Percentiles rank a stretch among this genome's conserved stretches.
Conservation (phyloP, 2,888 invertebrate species). For the Drosophila subquinaria region DNA sequence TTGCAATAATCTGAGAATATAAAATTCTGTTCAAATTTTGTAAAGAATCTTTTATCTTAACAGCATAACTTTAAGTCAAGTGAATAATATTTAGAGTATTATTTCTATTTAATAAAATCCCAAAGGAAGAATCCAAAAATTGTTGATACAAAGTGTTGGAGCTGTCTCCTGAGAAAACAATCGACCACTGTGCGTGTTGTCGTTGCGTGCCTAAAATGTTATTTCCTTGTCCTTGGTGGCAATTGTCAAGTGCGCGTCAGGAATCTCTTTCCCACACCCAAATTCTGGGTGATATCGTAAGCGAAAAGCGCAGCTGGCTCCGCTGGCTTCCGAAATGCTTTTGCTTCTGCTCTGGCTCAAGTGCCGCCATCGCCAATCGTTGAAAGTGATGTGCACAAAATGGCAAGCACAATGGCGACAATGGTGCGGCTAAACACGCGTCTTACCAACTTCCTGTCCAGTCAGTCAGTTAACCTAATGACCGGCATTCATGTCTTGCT, state of each 20-base stretch:
- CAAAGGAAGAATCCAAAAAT: not conserved
- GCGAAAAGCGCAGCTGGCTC: conserved; percentile 73
- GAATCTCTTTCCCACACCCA: conserved; percentile 17
- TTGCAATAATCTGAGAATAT: too few relatives aligned
- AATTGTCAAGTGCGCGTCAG: conserved; percentile 72
- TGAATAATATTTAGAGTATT: not conserved
- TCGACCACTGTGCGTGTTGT: conserved; percentile 49
- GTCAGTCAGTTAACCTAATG: conserved; percentile 78
- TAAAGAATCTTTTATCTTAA: too few relatives aligned
- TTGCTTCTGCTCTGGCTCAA: conserved; percentile 37
- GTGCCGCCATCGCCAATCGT: conserved; percentile 68
- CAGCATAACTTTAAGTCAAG: not conserved
- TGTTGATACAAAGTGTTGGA: not conserved
- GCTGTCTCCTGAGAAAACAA: not conserved
- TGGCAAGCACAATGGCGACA: conserved; percentile 60
- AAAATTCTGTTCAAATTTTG: too few relatives aligned
- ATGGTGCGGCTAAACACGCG: conserved; percentile 48
- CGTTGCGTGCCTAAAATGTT: conserved; percentile 64
- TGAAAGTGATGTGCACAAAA: conserved; percentile 65
- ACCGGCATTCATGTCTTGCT: conserved; percentile 68
- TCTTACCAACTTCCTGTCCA: conserved; percentile 66
- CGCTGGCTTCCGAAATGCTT: conserved; percentile 20
- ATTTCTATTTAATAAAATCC: not conserved
- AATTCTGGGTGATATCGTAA: conserved; percentile 43
- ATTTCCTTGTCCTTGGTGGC: conserved; percentile 70